Evolutionary conservation across 2,797 vertebrate species (phyloP).

Genomic region (Catamblyrhynchus diadema): DNA sequence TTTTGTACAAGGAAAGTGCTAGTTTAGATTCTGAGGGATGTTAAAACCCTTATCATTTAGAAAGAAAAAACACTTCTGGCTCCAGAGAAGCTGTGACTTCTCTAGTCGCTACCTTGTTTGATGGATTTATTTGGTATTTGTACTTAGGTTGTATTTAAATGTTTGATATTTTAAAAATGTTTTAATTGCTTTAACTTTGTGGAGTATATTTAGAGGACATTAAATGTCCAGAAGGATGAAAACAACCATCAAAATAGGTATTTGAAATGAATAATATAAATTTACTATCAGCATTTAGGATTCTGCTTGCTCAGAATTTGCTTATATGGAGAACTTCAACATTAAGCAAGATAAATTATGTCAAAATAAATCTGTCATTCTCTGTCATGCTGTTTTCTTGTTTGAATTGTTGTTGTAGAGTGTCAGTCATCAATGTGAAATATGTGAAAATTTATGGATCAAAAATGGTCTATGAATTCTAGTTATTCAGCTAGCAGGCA

Average conservation of each 20-base stretch:
- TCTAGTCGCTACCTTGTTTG: fast-evolving
- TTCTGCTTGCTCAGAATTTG: neutral
- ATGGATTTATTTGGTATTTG: neutral
- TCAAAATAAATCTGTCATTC: neutral
- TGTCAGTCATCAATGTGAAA: neutral
- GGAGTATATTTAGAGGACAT: neutral
- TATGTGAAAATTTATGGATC: neutral
- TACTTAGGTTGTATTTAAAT: neutral
- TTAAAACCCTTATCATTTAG: neutral
- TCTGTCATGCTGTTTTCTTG: neutral
- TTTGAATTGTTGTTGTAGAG: neutral
- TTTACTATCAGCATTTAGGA: neutral
- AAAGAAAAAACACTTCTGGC: neutral
- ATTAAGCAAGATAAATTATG: neutral
- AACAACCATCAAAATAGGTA: neutral
- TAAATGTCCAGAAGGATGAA: neutral
- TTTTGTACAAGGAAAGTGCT: neutral
- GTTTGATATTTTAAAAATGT: neutral
- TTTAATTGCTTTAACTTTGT: neutral
- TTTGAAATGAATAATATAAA: neutral
- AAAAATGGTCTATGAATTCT: neutral
- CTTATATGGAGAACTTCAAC: neutral
- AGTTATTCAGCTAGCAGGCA: neutral
- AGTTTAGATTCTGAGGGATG: neutral
- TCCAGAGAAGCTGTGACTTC: neutral